Evolutionary conservation across 2,113 vertebrate species (phyloP), one percentile per base, ranked within the genome.

Genomic region (Albula goreensis): DNA sequence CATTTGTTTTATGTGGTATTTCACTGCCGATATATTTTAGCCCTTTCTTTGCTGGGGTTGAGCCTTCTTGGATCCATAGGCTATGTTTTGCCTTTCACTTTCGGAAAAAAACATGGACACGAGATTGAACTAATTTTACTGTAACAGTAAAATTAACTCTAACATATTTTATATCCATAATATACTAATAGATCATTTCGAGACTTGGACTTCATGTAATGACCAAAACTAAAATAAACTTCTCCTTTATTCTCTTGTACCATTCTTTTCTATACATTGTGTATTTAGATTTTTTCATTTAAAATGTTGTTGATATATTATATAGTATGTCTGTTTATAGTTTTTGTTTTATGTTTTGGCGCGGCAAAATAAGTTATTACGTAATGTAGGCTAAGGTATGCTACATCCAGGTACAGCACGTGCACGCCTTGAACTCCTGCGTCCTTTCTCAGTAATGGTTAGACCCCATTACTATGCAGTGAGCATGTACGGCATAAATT

Each of bases 401-500:
- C 31, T 41, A 41, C 31, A 41, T 51, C 41, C 83, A 19, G 31
- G 50, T 78, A 74, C 8, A 50, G 87, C 86, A 84, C 85, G 78
- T 90, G 80, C 86, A 88, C 56, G 84, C 90, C 94, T 94, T 94
- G 94, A 95, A 96, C 96, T 94, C 95, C 95, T 95, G 93, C 93
- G 95, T 95, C 94, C 93, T 94, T 93, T 94, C 91, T 93, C 94
- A 94, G 93, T 95, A 95, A 96, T 95, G 93, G 93, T 94, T 88
- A 93, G 91, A 94, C 90, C 92, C 94, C 93, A 98, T 99, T 98
- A 97, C 94, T 96, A 98, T 98, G 97, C 98, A 95, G 94, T 92
- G 93, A 94, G 96, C 96, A 96, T 94, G 93, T 92, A 94, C 95
- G 94, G 97, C 97, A 98, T 98, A 97, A 96, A 98, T 99, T 98